Evolutionary conservation across 1,140 invertebrate species (phyloP).

Genomic region (Leptestheria dahalacensis): DNA sequence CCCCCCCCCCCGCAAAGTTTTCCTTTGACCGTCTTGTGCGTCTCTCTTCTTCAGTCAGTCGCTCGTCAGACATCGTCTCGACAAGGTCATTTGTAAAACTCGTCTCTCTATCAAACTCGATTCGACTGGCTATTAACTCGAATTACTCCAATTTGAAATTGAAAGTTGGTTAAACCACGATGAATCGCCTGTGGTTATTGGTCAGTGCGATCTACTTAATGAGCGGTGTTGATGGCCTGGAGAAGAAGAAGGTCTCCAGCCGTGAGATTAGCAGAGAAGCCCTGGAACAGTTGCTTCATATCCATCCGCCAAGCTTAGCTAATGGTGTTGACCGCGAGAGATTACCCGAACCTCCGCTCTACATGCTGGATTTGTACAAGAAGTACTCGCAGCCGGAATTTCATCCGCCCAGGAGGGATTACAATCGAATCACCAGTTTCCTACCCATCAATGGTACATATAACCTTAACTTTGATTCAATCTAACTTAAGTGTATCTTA

Average conservation of each 20-base stretch:
- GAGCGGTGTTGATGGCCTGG: background rate
- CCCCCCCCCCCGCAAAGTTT: too few species aligned
- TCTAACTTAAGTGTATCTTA: background rate
- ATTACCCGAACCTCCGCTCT: background rate
- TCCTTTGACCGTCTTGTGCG: background rate
- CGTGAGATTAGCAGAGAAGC: conserved; percentile 2
- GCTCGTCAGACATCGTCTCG: background rate
- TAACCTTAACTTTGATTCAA: background rate
- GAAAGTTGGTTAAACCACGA: too few species aligned
- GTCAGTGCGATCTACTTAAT: background rate
- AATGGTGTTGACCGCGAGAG: background rate
- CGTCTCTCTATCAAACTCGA: too few species aligned
- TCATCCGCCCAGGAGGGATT: background rate
- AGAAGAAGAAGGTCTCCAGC: background rate
- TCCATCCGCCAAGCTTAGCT: conserved; percentile 1
- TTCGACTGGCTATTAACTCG: too few species aligned
- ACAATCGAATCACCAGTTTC: conserved; percentile 2
- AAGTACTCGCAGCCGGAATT: conserved; percentile 2
- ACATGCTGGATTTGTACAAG: conserved; percentile 15
- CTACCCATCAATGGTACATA: background rate
- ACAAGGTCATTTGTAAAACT: background rate
- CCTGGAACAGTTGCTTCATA: conserved; percentile 13
- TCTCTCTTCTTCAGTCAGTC: background rate
- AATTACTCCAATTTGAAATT: too few species aligned
- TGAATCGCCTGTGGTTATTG: too few species aligned